These are phyloP conservation scores for Paguma larvata DNA, from an alignment of 2,797 vertebrate genomes.

Conservation along the genomic window DNA sequence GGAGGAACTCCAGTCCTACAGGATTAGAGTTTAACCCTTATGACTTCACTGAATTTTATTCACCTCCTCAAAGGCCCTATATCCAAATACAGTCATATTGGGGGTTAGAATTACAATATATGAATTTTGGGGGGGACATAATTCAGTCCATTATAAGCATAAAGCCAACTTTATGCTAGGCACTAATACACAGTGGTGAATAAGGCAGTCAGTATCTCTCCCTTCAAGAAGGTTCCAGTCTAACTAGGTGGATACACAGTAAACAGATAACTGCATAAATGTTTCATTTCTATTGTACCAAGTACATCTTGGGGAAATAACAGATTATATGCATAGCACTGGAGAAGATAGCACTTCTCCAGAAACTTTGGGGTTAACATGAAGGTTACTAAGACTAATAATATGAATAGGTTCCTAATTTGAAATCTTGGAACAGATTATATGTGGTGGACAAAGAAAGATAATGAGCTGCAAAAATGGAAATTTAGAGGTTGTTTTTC, in stretches of 20 bases:
- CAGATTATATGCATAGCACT: neutral
- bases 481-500: neutral
- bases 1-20: neutral
- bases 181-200: neutral
- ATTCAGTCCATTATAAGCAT: neutral
- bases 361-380: neutral
- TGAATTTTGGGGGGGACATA: neutral
- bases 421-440: slow-evolving; percentile 2
- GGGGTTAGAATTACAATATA: neutral
- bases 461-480: slow-evolving; percentile 43
- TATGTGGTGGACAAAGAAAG: slow-evolving; percentile 34
- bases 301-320: neutral
- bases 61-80: neutral
- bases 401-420: slow-evolving; percentile 12
- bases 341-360: neutral
- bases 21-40: neutral
- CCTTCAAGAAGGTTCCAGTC: neutral
- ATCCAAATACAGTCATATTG: neutral
- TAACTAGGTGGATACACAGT: neutral
- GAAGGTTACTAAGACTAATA: slow-evolving; percentile 33
- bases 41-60: neutral
- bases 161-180: neutral
- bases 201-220: neutral
- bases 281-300: neutral
- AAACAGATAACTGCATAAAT: neutral